Conservation (phyloP, 2,113 vertebrate genomes). For the Micromys minutus region DNA sequence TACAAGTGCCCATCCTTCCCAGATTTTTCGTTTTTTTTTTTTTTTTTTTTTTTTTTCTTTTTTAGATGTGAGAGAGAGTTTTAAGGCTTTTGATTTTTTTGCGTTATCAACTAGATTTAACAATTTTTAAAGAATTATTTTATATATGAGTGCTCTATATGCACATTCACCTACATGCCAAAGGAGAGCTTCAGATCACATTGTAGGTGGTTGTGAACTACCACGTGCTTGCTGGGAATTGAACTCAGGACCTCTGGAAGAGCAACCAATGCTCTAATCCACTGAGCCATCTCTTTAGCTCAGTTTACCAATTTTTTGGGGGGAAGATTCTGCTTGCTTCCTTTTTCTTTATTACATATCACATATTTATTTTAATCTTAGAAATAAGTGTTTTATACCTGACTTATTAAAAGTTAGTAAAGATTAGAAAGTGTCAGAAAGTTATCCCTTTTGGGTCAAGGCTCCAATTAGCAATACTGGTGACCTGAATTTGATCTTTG, state of each 20-base stretch:
- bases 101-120: not conserved
- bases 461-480: not conserved
- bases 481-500: not conserved
- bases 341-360: slow-evolving; percentile 10
- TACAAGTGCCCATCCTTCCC: not conserved
- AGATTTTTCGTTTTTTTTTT: not conserved
- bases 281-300: no score
- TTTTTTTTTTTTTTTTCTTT: no score
- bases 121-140: not conserved
- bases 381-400: slow-evolving; percentile 39
- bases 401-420: not conserved
- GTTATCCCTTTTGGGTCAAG: not conserved
- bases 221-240: no score
- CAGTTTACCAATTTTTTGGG: not conserved
- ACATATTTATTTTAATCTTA: slow-evolving; percentile 16
- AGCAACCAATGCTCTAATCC: no score
- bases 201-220: no score
- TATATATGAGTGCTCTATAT: no score
- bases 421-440: not conserved
- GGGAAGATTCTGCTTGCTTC: not conserved
- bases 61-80: not conserved
- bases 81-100: not conserved
- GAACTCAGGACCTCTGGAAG: no score
- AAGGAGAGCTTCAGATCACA: no score
- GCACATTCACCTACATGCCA: no score